phyloP scores from a whole-genome alignment of 2,113 vertebrate species.

The Rhineura floridana region DNA sequence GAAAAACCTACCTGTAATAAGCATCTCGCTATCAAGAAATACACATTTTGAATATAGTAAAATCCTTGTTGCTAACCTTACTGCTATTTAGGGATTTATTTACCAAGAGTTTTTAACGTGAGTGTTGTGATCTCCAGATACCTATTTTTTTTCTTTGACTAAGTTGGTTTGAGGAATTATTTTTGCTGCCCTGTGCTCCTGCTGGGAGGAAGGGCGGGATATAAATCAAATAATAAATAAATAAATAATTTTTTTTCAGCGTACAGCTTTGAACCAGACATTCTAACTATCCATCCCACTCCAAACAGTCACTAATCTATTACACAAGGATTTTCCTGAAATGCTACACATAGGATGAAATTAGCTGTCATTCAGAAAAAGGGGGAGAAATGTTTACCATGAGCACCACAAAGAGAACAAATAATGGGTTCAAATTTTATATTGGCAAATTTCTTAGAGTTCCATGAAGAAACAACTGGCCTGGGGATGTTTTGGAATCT shows the following conservation, averaged over 20 bases:
- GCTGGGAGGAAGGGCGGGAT: no score
- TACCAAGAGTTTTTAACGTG: not conserved
- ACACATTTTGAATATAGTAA: not conserved
- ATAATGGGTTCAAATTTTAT: no score
- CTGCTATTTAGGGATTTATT: conserved; percentile 1
- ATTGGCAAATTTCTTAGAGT: not conserved
- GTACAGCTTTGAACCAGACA: not conserved
- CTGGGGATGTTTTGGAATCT: not conserved
- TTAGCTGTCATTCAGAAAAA: not conserved
- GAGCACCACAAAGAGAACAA: no score
- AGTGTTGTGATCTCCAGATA: conserved; percentile 8
- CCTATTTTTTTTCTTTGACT: not conserved
- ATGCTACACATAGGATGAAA: not conserved
- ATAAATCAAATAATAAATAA: no score
- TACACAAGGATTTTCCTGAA: not conserved
- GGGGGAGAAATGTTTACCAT: not conserved
- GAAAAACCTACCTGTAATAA: not conserved
- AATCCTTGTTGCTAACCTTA: not conserved
- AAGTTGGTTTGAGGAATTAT: conserved; percentile 44
- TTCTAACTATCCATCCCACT: conserved; percentile 1
- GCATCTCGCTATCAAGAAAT: not conserved
- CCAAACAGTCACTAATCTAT: not conserved
- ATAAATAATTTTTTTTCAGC: no score
- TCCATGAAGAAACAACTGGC: not conserved
- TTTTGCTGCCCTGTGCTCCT: no score